phyloP scores from a whole-genome alignment of 2,797 vertebrate genomes.

The Notolabrus celidotus region DNA sequence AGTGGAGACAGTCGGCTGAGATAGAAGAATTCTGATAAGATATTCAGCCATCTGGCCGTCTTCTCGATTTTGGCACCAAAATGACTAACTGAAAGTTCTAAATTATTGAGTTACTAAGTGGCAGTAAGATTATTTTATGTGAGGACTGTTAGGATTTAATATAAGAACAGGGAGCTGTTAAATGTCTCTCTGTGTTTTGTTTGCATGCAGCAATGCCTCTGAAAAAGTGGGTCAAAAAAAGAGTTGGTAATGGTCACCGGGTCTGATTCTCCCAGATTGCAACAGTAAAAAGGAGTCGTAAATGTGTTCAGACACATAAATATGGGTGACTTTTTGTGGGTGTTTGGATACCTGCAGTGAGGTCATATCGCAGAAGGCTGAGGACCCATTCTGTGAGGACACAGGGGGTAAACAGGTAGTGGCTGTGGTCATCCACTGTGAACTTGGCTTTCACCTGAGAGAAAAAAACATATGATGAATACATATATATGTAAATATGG shows the following conservation, averaged over 20 bases:
- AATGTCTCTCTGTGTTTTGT: conserved; percentile 35
- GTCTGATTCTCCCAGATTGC: too few species aligned
- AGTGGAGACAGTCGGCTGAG: conserved; percentile 28
- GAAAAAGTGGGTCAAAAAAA: not conserved
- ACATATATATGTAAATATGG: not conserved
- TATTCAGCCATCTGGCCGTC: conserved; percentile 48
- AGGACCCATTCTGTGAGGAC: conserved; percentile 97
- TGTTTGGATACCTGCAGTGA: conserved; percentile 89
- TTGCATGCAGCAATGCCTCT: conserved; percentile 9
- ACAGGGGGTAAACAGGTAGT: conserved; percentile 96
- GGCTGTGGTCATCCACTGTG: conserved; percentile 94
- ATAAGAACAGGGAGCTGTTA: conserved; percentile 14
- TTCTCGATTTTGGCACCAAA: conserved; percentile 24
- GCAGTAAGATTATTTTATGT: conserved; percentile 17
- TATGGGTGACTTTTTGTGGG: not conserved
- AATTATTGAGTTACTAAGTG: conserved; percentile 16
- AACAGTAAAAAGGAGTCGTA: not conserved
- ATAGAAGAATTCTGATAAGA: conserved; percentile 38
- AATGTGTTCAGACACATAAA: not conserved
- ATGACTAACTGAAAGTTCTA: conserved; percentile 22
- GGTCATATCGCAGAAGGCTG: conserved; percentile 94
- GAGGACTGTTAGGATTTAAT: conserved; percentile 1
- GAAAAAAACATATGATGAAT: not conserved
- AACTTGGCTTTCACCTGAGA: conserved; percentile 92
- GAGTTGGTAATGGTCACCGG: too few species aligned